phyloP scores from a whole-genome alignment of 2,888 invertebrate species.

The Caprella mutica region DNA sequence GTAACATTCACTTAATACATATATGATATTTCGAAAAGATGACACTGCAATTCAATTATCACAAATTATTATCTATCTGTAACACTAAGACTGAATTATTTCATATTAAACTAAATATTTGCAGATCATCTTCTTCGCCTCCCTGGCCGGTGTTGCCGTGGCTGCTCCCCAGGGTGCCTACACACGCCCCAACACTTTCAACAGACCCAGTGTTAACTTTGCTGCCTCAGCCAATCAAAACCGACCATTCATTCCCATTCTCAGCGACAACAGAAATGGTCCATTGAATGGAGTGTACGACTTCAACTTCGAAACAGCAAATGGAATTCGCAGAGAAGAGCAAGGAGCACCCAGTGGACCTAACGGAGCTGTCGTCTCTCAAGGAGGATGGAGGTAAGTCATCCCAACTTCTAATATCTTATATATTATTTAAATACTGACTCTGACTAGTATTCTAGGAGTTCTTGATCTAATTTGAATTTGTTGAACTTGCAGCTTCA shows the following conservation, averaged over 20 bases:
- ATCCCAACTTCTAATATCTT: too few relatives aligned
- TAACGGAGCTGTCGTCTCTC: constrained; percentile 17
- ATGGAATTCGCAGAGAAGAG: constrained; percentile 14
- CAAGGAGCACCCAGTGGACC: constrained; percentile 17
- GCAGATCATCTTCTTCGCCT: neutral
- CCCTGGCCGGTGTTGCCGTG: neutral
- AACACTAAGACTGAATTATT: too few relatives aligned
- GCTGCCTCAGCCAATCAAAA: too few relatives aligned
- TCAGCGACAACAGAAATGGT: constrained; percentile 19
- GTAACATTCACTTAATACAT: too few relatives aligned
- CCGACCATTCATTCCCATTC: constrained; percentile 17
- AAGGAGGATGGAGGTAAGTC: constrained; percentile 28
- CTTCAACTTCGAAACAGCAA: constrained; percentile 22
- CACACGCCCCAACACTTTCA: too few relatives aligned
- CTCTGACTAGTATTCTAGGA: too few relatives aligned
- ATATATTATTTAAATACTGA: too few relatives aligned
- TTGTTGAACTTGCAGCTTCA: constrained; percentile 24
- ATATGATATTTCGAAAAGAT: too few relatives aligned
- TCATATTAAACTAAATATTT: too few relatives aligned
- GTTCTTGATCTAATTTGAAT: too few relatives aligned
- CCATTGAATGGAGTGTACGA: constrained; percentile 17
- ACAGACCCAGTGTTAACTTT: constrained; percentile 1
- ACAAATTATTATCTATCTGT: too few relatives aligned
- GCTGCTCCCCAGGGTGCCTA: constrained; percentile 10
- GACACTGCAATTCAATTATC: too few relatives aligned